These are phyloP conservation scores for Notothenia coriiceps DNA, from an alignment of 2,113 vertebrate species.

Conservation along the genomic window DNA sequence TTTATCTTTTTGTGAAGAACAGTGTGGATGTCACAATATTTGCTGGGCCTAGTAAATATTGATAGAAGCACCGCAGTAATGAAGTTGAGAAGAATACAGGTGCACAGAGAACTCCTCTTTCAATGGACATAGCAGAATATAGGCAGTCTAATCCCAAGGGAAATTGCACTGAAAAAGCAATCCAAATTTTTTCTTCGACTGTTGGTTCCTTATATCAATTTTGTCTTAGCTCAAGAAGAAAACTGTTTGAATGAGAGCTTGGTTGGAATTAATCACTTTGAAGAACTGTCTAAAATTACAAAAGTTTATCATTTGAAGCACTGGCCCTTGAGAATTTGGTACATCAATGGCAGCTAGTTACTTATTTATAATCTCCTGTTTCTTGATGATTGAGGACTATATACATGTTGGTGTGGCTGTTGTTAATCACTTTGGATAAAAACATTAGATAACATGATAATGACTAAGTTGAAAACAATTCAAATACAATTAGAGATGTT, in stretches of 20 bases:
- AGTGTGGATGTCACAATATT: slow-evolving; percentile 50
- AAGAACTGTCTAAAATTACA: neutral
- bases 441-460: too few species aligned
- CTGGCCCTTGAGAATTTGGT: too few species aligned
- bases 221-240: neutral
- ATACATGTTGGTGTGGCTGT: too few species aligned
- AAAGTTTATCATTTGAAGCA: neutral
- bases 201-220: neutral
- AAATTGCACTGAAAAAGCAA: neutral
- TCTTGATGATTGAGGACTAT: too few species aligned
- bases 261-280: neutral
- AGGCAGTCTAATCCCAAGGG: neutral
- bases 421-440: too few species aligned
- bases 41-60: slow-evolving; percentile 59
- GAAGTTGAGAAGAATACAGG: slow-evolving; percentile 52
- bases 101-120: slow-evolving; percentile 20
- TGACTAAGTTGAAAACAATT: neutral
- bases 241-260: neutral
- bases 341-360: too few species aligned
- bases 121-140: neutral
- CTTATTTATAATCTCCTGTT: too few species aligned
- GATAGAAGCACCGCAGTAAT: slow-evolving; percentile 38
- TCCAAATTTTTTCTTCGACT: neutral
- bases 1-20: slow-evolving; percentile 44
- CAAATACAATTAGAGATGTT: neutral